A percentile compares a stretch with the other conserved stretches of the same genome.
Evolutionary conservation across 2,113 vertebrate species (phyloP).

Genomic region (Picathartes gymnocephalus): DNA sequence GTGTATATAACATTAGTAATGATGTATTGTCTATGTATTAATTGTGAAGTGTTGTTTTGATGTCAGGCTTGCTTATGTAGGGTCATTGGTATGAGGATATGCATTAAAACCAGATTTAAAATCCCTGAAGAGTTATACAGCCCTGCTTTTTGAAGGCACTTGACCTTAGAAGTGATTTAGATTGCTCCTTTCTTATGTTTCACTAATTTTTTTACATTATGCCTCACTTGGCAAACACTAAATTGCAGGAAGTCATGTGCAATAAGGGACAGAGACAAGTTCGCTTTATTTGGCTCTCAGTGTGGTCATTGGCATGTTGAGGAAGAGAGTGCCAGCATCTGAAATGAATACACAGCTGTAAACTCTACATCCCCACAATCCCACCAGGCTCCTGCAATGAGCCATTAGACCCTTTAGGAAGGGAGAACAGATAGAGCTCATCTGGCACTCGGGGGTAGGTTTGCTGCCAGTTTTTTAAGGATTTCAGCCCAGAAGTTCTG

Average conservation of each 20-base stretch:
- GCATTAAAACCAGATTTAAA: not conserved
- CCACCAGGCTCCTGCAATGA: not conserved
- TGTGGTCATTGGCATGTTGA: no score
- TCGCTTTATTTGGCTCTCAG: not conserved
- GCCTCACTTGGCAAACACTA: not conserved
- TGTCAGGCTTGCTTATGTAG: not conserved
- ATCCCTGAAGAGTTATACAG: not conserved
- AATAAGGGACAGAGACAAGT: not conserved
- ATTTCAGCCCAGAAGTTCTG: not conserved
- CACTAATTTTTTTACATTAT: not conserved
- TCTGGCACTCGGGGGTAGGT: rapidly evolving
- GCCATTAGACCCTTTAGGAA: not conserved
- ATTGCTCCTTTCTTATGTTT: not conserved
- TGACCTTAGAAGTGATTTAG: not conserved
- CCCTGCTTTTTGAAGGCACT: not conserved
- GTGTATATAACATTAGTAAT: not conserved
- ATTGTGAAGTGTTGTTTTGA: not conserved
- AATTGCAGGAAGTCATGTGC: not conserved
- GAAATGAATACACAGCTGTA: not conserved
- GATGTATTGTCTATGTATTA: not conserved
- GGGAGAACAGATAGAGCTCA: not conserved
- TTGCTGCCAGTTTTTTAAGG: not conserved
- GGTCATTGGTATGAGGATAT: not conserved
- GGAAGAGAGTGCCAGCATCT: not conserved
- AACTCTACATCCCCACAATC: not conserved